These are phyloP conservation scores for Glandiceps talaboti DNA, from an alignment of 53 echinoderm and acorn worm species.

Conservation along the genomic window DNA sequence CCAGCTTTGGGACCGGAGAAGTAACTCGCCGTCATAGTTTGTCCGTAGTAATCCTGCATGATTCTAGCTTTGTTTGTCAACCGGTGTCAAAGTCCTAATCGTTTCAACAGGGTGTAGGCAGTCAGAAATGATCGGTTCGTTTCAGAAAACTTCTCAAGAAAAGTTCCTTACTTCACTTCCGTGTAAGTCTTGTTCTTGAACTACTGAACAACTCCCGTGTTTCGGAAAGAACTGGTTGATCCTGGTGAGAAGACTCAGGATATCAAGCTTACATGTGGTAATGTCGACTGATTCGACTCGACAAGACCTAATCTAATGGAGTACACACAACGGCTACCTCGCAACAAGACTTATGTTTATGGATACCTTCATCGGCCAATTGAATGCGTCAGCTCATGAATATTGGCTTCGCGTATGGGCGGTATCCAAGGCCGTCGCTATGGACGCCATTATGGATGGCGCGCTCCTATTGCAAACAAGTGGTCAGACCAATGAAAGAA, in stretches of 20 bases:
- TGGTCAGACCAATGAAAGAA: not conserved
- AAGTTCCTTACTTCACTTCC: not conserved
- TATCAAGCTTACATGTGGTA: not conserved
- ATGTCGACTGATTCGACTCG: not conserved
- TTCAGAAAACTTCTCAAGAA: not conserved
- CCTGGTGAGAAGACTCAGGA: not conserved
- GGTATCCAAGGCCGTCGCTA: not conserved
- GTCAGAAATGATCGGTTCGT: not conserved
- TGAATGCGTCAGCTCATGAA: not conserved
- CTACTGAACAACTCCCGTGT: not conserved
- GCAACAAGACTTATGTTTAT: not conserved
- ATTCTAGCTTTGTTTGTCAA: constrained; percentile 2
- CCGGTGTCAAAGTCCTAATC: not conserved
- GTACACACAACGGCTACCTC: not conserved
- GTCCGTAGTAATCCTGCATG: constrained; percentile 99
- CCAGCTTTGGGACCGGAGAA: constrained; percentile 86
- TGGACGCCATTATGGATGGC: not conserved
- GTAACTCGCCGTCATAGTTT: constrained; percentile 98
- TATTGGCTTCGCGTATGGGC: not conserved
- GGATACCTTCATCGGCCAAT: not conserved
- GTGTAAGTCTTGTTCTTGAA: not conserved
- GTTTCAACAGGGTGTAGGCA: not conserved
- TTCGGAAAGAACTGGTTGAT: not conserved
- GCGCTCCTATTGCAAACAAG: not conserved
- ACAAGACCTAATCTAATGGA: not conserved